These are phyloP conservation scores for Micromussa lordhowensis DNA, from an alignment of 92 coral and sea anemone genomes.

Conservation along the genomic window DNA sequence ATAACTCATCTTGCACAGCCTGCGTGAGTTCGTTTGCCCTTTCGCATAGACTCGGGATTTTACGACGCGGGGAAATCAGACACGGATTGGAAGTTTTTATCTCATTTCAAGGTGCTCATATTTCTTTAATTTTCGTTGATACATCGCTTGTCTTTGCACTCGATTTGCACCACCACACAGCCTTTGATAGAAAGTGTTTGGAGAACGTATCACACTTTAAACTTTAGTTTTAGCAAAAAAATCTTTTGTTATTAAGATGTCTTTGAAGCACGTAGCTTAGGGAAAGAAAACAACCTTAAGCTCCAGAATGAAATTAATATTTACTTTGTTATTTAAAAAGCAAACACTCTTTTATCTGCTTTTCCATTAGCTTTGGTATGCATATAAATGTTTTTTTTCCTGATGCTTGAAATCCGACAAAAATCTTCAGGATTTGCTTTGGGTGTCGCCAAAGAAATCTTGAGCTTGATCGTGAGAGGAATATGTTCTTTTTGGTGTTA, in stretches of 20 bases:
- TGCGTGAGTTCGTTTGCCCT: background rate
- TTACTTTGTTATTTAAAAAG: constrained; percentile 22
- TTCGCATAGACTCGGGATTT: background rate
- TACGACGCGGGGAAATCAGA: background rate
- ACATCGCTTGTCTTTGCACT: background rate
- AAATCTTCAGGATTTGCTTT: background rate
- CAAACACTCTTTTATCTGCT: constrained; percentile 22
- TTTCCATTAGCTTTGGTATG: constrained; percentile 8
- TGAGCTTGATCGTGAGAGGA: background rate
- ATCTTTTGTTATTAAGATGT: constrained; percentile 14
- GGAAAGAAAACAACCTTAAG: constrained; percentile 23
- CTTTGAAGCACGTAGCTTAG: constrained; percentile 10
- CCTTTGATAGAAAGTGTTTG: background rate
- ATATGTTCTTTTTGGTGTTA: background rate
- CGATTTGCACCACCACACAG: background rate
- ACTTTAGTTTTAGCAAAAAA: constrained; percentile 2
- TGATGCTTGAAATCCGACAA: background rate
- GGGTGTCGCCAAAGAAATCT: background rate
- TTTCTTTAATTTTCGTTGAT: background rate
- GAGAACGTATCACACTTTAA: background rate
- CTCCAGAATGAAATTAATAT: constrained; percentile 36
- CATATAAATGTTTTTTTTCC: constrained; percentile 6
- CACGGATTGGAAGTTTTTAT: background rate
- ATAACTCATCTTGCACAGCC: background rate
- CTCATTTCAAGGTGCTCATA: constrained; percentile 16